Percentiles rank a stretch among this genome's conserved stretches.
These are phyloP conservation scores for Capreolus pygargus DNA, from an alignment of 2,113 vertebrate species.

Conservation along the genomic window DNA sequence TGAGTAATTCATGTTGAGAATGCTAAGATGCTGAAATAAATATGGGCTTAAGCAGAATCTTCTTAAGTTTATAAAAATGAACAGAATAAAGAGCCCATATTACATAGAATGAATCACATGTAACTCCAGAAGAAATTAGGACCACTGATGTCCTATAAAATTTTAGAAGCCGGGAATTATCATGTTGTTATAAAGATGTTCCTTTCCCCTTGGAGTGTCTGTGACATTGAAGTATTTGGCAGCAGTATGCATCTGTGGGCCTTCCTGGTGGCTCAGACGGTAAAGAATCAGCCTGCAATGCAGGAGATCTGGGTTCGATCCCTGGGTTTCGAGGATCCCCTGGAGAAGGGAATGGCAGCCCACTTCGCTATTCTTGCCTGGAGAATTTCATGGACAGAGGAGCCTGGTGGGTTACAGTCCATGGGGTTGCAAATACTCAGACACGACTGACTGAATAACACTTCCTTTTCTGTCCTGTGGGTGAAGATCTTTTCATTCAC, in stretches of 20 bases:
- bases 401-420: background rate
- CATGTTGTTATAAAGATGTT: background rate
- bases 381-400: background rate
- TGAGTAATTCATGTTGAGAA: conserved; percentile 22
- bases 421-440: background rate
- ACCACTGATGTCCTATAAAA: background rate
- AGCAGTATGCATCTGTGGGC: background rate
- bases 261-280: background rate
- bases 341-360: background rate
- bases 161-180: background rate
- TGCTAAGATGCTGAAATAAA: background rate
- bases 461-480: background rate
- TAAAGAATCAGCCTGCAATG: background rate
- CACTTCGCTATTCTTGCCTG: background rate
- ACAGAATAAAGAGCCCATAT: background rate
- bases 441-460: rapidly evolving
- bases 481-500: background rate
- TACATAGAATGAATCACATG: background rate
- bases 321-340: background rate
- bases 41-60: background rate
- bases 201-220: background rate
- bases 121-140: background rate
- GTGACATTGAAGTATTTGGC: background rate
- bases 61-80: background rate
- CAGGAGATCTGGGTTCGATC: background rate